Evolutionary conservation across 2,888 invertebrate species (phyloP).

Genomic region (Epinotia brunnichana): DNA sequence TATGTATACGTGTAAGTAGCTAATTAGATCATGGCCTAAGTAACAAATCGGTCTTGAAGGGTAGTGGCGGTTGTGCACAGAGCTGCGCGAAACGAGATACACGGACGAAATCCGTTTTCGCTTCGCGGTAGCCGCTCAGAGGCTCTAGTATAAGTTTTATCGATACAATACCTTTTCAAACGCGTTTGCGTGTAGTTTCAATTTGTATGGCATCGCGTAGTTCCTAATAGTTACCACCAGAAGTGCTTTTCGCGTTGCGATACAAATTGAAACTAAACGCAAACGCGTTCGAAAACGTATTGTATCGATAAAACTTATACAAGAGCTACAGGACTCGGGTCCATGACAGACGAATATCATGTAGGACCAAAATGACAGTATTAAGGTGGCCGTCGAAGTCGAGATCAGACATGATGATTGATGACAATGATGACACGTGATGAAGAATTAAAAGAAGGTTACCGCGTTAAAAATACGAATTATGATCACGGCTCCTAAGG

Average conservation of each 20-base stretch:
- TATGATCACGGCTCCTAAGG: neutral
- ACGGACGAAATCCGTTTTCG: neutral
- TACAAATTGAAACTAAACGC: too few relatives aligned
- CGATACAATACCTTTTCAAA: too few relatives aligned
- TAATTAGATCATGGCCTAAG: constrained; percentile 33
- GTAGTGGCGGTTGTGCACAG: constrained; percentile 14
- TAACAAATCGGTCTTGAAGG: constrained; percentile 32
- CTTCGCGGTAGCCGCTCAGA: neutral
- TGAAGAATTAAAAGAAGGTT: neutral
- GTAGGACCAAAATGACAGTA: constrained; percentile 11
- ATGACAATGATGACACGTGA: neutral
- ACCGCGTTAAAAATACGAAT: neutral
- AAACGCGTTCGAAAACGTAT: too few relatives aligned
- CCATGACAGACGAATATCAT: neutral
- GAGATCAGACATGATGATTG: neutral
- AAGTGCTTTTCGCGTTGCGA: too few relatives aligned
- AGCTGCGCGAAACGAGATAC: too few relatives aligned
- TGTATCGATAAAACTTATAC: too few relatives aligned
- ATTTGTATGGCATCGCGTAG: too few relatives aligned
- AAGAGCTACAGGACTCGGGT: too few relatives aligned
- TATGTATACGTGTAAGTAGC: constrained; percentile 35
- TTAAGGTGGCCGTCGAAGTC: neutral
- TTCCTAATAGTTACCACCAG: too few relatives aligned
- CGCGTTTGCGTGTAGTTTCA: too few relatives aligned
- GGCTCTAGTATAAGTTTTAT: too few relatives aligned